Evolutionary conservation across 2,113 vertebrate species (phyloP), one percentile per base, ranked within the genome.

Genomic region (Cynoglossus semilaevis): DNA sequence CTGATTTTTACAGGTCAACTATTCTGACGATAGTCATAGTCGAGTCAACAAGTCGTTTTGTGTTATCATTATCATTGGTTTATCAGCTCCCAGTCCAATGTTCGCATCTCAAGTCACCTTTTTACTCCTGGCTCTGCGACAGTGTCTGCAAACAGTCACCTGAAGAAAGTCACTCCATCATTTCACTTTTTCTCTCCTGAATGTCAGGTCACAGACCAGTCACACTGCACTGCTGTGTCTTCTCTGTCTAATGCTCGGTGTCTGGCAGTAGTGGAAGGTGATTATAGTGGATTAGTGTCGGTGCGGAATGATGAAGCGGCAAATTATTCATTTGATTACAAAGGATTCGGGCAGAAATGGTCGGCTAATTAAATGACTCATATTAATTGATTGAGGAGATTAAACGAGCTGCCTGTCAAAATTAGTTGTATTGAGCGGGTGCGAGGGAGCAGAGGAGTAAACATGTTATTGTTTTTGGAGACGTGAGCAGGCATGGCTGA

Each of bases 271-370:
- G 70, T 71, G 70, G 63, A 81, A 82, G 74, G 81, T 80, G 79
- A 86, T 87, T 84, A 84, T 63, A 68, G 70, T 62, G 70, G 81
- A 90, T 90, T 89, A 87, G 83, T 76, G 74, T 72, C 80, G 67
- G 80, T 81, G 72, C 83, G 67, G 82, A 90, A 87, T 76, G 85
- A 88, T 88, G 85, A 84, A 87, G 78, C 80, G 63, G 72, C 75
- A 84, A 86, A 88, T 91, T 81, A 91, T 86, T 85, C 83, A 83
- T 85, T 85, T 89, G 84, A 88, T 87, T 88, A 88, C 88, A 88
- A 89, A 87, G 76, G 84, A 85, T 75, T 77, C 76, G 79, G 82
- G 66, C 76, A 85, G 77, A 83, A 88, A 87, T 78, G 82, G 76
- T 70, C 76, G 69, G 56, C 67, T 88, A 88, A 91, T 91, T 84